Conservation (phyloP, 1,140 invertebrate species). For the Scaptomyza pallida region DNA sequence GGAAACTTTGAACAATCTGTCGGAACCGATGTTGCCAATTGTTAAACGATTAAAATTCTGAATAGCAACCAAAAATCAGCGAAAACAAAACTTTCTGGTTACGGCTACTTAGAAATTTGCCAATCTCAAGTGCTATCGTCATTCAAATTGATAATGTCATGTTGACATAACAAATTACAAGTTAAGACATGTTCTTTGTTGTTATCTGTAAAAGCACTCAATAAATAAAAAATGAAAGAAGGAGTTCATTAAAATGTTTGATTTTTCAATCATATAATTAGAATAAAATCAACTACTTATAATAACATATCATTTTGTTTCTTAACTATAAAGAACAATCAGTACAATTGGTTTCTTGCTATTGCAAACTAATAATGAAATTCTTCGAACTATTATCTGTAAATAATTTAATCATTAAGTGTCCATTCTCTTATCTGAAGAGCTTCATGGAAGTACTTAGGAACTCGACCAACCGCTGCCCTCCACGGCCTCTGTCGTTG, state of each 20-base stretch:
- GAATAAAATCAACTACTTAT: constrained; percentile 28
- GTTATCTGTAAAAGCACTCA: neutral
- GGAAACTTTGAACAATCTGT: constrained; percentile 9
- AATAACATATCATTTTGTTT: constrained; percentile 22
- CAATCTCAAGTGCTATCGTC: constrained; percentile 6
- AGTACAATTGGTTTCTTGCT: neutral
- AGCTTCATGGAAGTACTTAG: neutral
- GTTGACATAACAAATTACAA: constrained; percentile 15
- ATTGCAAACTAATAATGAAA: constrained; percentile 27
- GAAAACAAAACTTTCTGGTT: neutral
- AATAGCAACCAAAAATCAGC: neutral
- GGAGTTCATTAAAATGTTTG: neutral
- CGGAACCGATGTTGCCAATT: neutral
- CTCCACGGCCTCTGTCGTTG: constrained; percentile 38
- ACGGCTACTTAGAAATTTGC: neutral
- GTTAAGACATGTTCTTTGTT: neutral
- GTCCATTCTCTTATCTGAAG: neutral
- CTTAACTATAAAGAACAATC: constrained; percentile 6
- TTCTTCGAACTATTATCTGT: constrained; percentile 23
- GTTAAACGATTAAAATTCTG: neutral
- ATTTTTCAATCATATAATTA: constrained; percentile 27
- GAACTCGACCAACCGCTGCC: constrained; percentile 28
- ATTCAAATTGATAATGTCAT: constrained; percentile 16
- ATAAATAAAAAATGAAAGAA: neutral
- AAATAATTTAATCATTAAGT: constrained; percentile 14